Evolutionary conservation across 1,140 invertebrate species (phyloP).

Genomic region (Brachionus paranguensis): DNA sequence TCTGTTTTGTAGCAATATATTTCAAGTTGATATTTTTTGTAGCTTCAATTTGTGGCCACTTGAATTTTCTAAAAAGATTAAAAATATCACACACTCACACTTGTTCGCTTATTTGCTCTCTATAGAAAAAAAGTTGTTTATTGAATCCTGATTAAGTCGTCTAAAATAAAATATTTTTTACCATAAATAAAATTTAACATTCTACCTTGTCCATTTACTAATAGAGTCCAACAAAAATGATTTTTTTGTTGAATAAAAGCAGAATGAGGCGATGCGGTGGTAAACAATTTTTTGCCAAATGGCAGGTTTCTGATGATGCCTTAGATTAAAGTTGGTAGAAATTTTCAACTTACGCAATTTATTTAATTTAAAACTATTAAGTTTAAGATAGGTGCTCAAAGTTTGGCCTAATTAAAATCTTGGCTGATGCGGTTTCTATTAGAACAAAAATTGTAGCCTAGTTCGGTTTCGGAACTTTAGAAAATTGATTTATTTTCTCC

Average conservation of each 20-base stretch:
- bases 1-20: not conserved
- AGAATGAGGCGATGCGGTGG: not conserved
- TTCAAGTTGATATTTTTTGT: conserved; percentile 18
- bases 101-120: not conserved
- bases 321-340: not conserved
- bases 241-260: not conserved
- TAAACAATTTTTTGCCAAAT: not conserved
- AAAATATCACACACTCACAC: conserved; percentile 12
- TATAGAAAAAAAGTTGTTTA: not conserved
- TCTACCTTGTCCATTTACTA: not conserved
- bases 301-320: not conserved
- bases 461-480: not conserved
- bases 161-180: not conserved
- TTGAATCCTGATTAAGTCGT: not conserved
- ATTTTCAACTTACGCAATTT: not conserved
- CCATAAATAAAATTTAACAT: not conserved
- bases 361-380: not conserved
- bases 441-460: not conserved
- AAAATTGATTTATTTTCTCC: not conserved
- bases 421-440: not conserved
- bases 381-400: not conserved
- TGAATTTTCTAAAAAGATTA: conserved; percentile 17
- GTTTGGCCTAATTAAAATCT: not conserved
- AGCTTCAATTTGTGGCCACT: conserved; percentile 20
- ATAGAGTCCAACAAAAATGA: not conserved